Base-by-base conservation (phyloP, 2,888 invertebrate genomes). In the Timandra comae region DNA sequence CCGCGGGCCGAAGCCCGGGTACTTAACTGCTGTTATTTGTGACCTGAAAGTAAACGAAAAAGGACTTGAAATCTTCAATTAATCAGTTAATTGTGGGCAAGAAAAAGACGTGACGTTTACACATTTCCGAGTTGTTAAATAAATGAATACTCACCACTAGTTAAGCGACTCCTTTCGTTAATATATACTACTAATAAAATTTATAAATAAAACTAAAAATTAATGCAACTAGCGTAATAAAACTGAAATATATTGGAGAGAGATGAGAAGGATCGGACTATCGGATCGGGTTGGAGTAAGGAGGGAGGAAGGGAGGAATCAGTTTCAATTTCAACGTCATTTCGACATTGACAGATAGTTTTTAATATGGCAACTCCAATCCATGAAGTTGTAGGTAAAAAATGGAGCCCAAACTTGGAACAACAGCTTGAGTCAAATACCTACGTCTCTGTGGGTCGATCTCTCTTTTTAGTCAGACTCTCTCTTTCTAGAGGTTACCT, bases 1-100 rank as follows among this genome's bases (percentile, higher is more conserved):
- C 82, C 72, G 58, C 73, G 79, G 82, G 82, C 84, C 81, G 77
- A 78, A 73, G 80, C 82, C 84, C 63, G 69, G 59, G 78, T 77
- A 61, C 73, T 44, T 35, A 41, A 38, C 40, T 41, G 43, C 47
- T 34, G 28, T 33, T 48, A 46, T 46, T 47, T 51, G 47, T 51
- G 52, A 52, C 62, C 74, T 75, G 70, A 46, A 73, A 71, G 20
- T 30, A 56, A 46, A 3, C 16, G 6, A 52, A 56, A 37, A 40
- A 49, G 34, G 26, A 20, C 31, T 26, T 35, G 30, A 32, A 30
- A 23, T 7, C 7, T 20, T 7, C 2, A 33, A 38, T 46, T 38
- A 37, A n/a, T 27, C 9, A 10, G 8, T 20, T 9, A 38, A 40
- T n/a, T n/a, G n/a, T n/a, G n/a, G n/a, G n/a, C n/a, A n/a, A n/a